Evolutionary conservation across 2,888 invertebrate genomes (phyloP).

Genomic region (Philhelius pedissequus): DNA sequence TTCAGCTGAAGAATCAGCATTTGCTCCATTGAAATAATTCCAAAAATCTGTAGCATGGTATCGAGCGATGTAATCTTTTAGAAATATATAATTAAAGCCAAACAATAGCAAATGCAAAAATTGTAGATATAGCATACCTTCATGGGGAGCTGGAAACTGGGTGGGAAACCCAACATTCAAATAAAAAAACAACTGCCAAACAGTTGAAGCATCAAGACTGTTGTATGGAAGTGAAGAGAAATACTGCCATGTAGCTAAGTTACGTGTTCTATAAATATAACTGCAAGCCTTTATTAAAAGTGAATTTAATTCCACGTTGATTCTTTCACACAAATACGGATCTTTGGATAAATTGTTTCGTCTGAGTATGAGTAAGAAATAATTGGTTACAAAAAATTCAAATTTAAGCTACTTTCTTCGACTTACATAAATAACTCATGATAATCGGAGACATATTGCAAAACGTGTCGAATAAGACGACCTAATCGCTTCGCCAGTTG

Average conservation of each 20-base stretch:
- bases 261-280: conserved; percentile 85
- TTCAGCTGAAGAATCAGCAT: conserved; percentile 83
- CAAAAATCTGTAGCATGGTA: conserved; percentile 79
- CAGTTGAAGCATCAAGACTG: conserved; percentile 80
- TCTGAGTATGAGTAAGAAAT: conserved; percentile 67
- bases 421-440: conserved; percentile 75
- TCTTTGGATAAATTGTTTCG: conserved; percentile 77
- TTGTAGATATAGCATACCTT: conserved; percentile 45
- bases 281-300: conserved; percentile 85
- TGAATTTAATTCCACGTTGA: conserved; percentile 87
- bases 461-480: conserved; percentile 84
- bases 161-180: conserved; percentile 81
- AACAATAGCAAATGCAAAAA: background rate
- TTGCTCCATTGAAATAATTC: conserved; percentile 83
- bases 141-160: conserved; percentile 71
- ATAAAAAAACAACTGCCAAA: conserved; percentile 85
- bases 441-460: conserved; percentile 87
- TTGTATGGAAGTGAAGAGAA: conserved; percentile 87
- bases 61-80: conserved; percentile 79
- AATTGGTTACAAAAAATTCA: background rate
- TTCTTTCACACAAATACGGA: conserved; percentile 80
- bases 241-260: conserved; percentile 90
- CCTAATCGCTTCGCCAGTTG: conserved; percentile 86
- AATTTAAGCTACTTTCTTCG: background rate
- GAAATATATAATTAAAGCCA: background rate